Conservation (phyloP, 2,113 vertebrate genomes). For the Oryzias javanicus region DNA sequence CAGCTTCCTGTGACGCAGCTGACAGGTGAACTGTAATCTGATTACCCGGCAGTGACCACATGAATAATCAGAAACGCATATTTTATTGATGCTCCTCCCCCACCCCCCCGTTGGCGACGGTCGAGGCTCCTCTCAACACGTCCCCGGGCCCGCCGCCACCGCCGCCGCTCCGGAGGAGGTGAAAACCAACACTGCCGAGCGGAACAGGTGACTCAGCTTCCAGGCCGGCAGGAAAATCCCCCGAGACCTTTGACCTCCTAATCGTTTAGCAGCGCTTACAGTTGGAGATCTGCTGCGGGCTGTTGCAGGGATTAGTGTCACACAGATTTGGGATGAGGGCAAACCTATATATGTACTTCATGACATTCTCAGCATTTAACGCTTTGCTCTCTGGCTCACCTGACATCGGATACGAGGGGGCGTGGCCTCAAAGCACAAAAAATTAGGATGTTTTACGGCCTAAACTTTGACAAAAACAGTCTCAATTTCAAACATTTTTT, state of each 20-base stretch:
- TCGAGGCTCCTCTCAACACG: background rate
- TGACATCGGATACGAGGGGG: slow-evolving; percentile 35
- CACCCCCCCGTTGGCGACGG: too few species aligned
- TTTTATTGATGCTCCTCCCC: background rate
- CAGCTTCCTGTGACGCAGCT: slow-evolving; percentile 23
- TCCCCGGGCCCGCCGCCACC: slow-evolving; percentile 1
- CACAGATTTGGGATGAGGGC: slow-evolving; percentile 64
- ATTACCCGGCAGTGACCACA: slow-evolving; percentile 12
- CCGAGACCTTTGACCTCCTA: slow-evolving; percentile 71
- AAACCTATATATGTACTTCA: slow-evolving; percentile 68
- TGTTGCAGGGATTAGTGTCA: slow-evolving; percentile 74
- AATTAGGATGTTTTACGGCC: too few species aligned
- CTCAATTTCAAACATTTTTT: too few species aligned
- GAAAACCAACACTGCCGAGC: slow-evolving; percentile 42
- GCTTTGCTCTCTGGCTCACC: slow-evolving; percentile 43
- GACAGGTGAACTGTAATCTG: slow-evolving; percentile 33
- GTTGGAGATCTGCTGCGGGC: slow-evolving; percentile 69
- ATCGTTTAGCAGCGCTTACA: slow-evolving; percentile 69
- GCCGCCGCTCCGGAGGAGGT: slow-evolving; percentile 32
- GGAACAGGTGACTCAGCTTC: slow-evolving; percentile 74
- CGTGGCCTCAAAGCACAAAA: too few species aligned
- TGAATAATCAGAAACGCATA: background rate
- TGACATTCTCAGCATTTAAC: slow-evolving; percentile 69
- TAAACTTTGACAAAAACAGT: too few species aligned
- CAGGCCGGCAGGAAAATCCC: slow-evolving; percentile 62